These are phyloP conservation scores for Neofelis nebulosa DNA, from an alignment of 2,113 vertebrate genomes.

Conservation along the genomic window DNA sequence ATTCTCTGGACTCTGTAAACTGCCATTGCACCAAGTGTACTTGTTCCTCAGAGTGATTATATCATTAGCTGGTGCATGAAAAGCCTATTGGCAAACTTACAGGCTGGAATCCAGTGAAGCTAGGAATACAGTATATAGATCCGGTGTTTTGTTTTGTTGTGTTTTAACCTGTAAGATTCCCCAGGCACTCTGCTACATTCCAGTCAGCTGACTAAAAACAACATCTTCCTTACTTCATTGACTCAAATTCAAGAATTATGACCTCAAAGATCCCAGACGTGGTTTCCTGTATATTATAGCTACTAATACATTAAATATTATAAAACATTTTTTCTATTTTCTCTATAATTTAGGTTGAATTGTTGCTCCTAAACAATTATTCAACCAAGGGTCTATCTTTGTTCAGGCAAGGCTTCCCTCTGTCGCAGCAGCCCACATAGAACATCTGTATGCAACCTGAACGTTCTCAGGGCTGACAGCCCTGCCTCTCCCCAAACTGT, in stretches of 20 bases:
- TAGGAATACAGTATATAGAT: not conserved
- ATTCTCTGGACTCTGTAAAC: not conserved
- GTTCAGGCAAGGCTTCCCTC: not conserved
- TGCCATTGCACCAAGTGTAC: fast-evolving
- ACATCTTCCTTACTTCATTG: not conserved
- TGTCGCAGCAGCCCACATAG: not conserved
- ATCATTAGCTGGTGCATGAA: not conserved
- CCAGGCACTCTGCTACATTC: not conserved
- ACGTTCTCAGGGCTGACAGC: conserved; percentile 39
- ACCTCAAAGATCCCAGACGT: not conserved
- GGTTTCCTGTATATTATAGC: not conserved
- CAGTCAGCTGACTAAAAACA: not conserved
- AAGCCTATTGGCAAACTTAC: not conserved
- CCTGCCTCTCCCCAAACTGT: not conserved
- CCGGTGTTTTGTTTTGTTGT: not conserved
- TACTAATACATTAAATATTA: not conserved
- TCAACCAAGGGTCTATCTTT: not conserved
- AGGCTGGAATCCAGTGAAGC: not conserved
- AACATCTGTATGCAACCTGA: conserved; percentile 63
- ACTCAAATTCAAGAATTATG: not conserved
- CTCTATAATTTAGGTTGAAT: not conserved
- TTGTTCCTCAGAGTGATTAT: not conserved
- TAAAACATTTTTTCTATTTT: not conserved
- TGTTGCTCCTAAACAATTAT: not conserved
- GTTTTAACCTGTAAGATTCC: not conserved